A percentile compares a stretch with the other conserved stretches of the same genome.
Evolutionary conservation across 2,113 vertebrate genomes (phyloP).

Genomic region (Erpornis zantholeuca): DNA sequence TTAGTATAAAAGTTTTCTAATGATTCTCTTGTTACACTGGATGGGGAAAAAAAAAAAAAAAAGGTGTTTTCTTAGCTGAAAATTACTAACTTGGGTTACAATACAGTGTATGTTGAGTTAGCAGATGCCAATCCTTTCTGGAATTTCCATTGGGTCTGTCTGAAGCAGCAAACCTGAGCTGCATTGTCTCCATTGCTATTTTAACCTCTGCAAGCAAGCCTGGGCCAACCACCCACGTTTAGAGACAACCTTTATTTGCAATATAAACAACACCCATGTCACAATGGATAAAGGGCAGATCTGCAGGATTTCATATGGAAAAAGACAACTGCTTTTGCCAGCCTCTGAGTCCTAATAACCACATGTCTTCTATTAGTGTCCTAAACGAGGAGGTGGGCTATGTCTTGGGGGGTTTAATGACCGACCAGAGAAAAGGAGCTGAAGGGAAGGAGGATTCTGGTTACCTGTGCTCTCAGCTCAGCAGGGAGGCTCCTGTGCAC

Average conservation of each 20-base stretch:
- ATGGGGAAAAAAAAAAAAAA: neutral
- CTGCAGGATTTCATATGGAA: neutral
- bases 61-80: neutral
- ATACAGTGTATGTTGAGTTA: neutral
- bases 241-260: conserved; percentile 16
- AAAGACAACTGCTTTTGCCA: conserved; percentile 9
- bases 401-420: neutral
- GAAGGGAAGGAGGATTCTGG: neutral
- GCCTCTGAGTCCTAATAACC: neutral
- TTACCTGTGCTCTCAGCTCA: neutral
- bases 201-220: neutral
- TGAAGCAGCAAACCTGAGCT: neutral
- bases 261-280: conserved; percentile 13
- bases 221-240: conserved; percentile 20
- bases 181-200: neutral
- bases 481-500: neutral
- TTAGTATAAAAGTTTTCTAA: neutral
- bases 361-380: conserved; percentile 6
- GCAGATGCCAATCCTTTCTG: neutral
- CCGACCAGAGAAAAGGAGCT: conserved; percentile 1
- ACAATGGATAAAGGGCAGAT: neutral
- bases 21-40: neutral
- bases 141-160: neutral
- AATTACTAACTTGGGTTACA: neutral
- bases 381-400: neutral